Evolutionary conservation across 2,888 invertebrate genomes (phyloP).

Genomic region (Nomada goodeniana): DNA sequence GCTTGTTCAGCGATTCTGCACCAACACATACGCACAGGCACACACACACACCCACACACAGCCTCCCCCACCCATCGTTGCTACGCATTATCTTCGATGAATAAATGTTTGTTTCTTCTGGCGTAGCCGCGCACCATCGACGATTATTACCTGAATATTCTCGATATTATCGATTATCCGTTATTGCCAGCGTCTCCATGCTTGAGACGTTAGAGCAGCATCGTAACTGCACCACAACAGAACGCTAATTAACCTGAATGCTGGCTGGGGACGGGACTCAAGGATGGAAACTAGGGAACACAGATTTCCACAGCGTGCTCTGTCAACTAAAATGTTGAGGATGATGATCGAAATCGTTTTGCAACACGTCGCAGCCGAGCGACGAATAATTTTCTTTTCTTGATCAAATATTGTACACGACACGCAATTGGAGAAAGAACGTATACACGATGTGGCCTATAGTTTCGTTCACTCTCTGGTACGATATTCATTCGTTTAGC

Average conservation of each 20-base stretch:
- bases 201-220: conserved; percentile 51
- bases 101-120: conserved; percentile 52
- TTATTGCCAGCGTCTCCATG: conserved; percentile 48
- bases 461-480: no score
- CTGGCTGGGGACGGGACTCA: conserved; percentile 32
- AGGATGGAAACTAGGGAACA: conserved; percentile 22
- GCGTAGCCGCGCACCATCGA: conserved; percentile 23
- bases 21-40: no score
- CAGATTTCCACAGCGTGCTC: conserved; percentile 27
- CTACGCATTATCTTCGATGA: conserved; percentile 1
- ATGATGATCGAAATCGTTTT: conserved; percentile 1
- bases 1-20: background rate
- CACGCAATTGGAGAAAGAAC: no score
- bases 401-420: background rate
- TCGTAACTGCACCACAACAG: conserved; percentile 51
- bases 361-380: background rate
- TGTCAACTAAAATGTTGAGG: conserved; percentile 9
- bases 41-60: no score
- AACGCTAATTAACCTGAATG: conserved; percentile 62
- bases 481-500: no score
- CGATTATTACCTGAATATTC: conserved; percentile 63
- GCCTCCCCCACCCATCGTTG: no score
- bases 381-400: background rate
- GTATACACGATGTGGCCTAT: no score
- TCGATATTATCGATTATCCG: conserved; percentile 66